Conservation (phyloP, 2,797 vertebrate genomes). For the Ceryle rudis region DNA sequence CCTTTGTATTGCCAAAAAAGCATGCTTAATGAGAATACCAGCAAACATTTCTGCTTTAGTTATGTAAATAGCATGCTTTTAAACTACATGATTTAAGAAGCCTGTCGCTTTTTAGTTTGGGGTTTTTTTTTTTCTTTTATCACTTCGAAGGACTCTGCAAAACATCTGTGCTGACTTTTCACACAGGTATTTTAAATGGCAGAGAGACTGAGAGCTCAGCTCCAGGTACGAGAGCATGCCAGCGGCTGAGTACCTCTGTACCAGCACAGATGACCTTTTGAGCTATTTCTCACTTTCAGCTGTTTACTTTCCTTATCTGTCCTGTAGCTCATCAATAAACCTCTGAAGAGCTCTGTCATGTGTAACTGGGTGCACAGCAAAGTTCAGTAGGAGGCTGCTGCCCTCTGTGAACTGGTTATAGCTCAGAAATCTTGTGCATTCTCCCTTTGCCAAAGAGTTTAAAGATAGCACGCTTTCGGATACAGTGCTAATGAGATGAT, state of each 20-base stretch:
- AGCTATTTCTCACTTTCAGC: constrained; percentile 45
- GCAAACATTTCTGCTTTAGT: background rate
- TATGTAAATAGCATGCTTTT: background rate
- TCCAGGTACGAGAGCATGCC: background rate
- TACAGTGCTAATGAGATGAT: background rate
- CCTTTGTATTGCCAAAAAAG: background rate
- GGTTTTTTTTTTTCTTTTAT: background rate
- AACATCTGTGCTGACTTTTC: background rate
- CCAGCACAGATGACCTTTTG: background rate
- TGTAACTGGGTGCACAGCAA: background rate
- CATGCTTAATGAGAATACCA: background rate
- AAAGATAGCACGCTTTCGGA: accelerated
- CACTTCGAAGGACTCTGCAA: background rate
- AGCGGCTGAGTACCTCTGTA: background rate
- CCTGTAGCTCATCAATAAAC: background rate
- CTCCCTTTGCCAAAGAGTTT: background rate
- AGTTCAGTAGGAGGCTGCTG: background rate
- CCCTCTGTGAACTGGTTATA: background rate
- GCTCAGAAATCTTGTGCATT: accelerated
- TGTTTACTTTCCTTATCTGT: constrained; percentile 48
- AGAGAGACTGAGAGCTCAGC: background rate
- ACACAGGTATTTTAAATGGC: background rate
- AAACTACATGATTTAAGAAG: background rate
- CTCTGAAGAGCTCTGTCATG: background rate
- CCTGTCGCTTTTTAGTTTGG: background rate